phyloP scores from a whole-genome alignment of 2,888 invertebrate genomes.

The Copidosoma aretas region DNA sequence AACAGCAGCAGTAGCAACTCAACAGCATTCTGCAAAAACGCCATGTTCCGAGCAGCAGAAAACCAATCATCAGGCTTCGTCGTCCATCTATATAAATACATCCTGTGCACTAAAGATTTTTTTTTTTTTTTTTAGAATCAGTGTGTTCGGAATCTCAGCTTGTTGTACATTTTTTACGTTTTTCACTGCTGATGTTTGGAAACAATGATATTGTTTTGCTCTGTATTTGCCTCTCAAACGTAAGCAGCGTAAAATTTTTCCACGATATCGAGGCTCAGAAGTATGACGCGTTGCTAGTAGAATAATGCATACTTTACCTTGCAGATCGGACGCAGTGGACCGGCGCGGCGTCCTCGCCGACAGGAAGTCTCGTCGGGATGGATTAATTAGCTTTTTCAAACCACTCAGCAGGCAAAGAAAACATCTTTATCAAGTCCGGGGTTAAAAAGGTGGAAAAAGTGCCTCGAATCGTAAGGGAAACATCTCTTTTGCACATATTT shows the following conservation, averaged over 20 bases:
- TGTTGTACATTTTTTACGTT: no score
- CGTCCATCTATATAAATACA: no score
- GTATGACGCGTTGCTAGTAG: neutral
- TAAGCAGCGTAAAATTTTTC: neutral
- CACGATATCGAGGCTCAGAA: neutral
- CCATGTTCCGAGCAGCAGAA: no score
- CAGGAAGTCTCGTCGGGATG: neutral
- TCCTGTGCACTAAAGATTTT: no score
- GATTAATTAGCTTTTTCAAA: slow-evolving; percentile 31
- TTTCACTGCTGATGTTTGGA: no score
- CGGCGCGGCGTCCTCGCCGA: neutral
- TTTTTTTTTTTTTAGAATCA: no score
- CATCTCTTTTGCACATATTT: slow-evolving; percentile 9
- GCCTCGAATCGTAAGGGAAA: neutral
- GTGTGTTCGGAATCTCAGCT: no score
- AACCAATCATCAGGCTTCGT: no score
- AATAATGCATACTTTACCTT: slow-evolving; percentile 22
- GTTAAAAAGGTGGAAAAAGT: slow-evolving; percentile 7
- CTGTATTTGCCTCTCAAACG: no score
- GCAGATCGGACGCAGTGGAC: neutral
- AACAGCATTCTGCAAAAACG: no score
- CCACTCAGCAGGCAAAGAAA: slow-evolving; percentile 51
- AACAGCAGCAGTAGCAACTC: no score
- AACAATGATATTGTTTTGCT: no score
- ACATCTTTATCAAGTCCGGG: slow-evolving; percentile 26